Evolutionary conservation across 2,113 vertebrate species (phyloP), one percentile per base, ranked within the genome.

Genomic region (Phrynocephalus versicolor): DNA sequence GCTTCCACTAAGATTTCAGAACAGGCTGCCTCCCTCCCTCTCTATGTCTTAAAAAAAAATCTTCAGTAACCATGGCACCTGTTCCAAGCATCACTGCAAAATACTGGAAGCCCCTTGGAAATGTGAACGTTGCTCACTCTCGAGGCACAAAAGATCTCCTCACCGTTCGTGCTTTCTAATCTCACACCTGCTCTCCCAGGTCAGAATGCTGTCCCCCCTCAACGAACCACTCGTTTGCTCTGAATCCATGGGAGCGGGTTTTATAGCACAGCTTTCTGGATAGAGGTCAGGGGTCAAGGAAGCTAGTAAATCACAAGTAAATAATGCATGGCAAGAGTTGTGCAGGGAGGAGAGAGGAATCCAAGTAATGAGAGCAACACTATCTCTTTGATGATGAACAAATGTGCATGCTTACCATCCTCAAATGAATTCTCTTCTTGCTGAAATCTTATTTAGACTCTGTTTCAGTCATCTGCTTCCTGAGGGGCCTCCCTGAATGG

Each of bases 291-390:
- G 90, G 94, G 90, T 94, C 94, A 94, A 92, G 91, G 94, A 92
- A 88, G 58, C 87, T 85, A 92, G 91, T 95, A 95, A 94, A 95
- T 94, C 91, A 92, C 41, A 79, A 90, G 67, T 83, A 93, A 95
- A 92, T 77, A 90, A 87, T 58, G 60, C 4, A 87, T 78, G 55
- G 79, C 55, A 85, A 81, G 84, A 80, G 79, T 0, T 0, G 51
- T 89, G 60, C 35, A 15, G 71, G 87, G 79, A 88, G 88, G 76
- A 62, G 84, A 75, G 76, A 84, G 84, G 65, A 83, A 91, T 71
- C 41, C 51, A n/a, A 6, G 62, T 60, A 81, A 94, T 88, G 92
- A 89, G 74, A 81, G 75, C 84, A 92, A 85, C 87, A 81, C 87
- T 79, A 14, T 77, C 71, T 84, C 90, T 93, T 93, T 93, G 92